Base-by-base conservation (phyloP, 2,888 invertebrate species). In the Isoperla grammatica region DNA sequence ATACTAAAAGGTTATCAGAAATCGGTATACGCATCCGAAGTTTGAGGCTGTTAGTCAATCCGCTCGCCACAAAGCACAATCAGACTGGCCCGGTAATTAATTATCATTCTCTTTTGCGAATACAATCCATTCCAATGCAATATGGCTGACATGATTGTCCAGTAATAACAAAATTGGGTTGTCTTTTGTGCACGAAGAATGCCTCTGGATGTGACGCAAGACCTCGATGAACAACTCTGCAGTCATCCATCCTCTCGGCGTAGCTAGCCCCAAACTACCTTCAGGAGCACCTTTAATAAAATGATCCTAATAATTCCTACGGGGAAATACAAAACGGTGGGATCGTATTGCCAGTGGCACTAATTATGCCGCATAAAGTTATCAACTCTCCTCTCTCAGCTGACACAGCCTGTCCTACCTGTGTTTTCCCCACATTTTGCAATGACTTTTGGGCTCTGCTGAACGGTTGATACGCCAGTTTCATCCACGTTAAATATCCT, bases 321-420 rank as follows among this genome's bases (percentile, higher is more conserved):
- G 23, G 69, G 61, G 69, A 71, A 29, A 71, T 63, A 60, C 65
- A 68, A 37, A 61, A 12, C 37, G 68, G 67, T 19, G 69, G 68
- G 53, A 69, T 56, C 17, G 66, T 39, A 59, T 61, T 65, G 40
- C 69, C 69, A 42, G 56, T 43, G 20, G 68, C 69, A 45, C 64
- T 64, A 56, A 69, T 63, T 42, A 65, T 65, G 39, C 65, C 65
- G 50, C 65, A 65, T 50, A 69, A 59, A 9, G 68, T 69, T 11
- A 69, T 65, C 11, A 67, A 58, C 19, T 57, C 42, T 23, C 68
- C 68, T 57, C 69, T 55, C 64, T 69, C 68, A 9, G 65, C 63
- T 50, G 67, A 67, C 40, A 66, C 64, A 60, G 60, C 54, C 62
- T 67, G 64, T 6, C 66, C 68, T 12, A 70, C 64, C 43, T 59